phyloP scores from a whole-genome alignment of 2,888 invertebrate species.

The Crepidodera aurea region DNA sequence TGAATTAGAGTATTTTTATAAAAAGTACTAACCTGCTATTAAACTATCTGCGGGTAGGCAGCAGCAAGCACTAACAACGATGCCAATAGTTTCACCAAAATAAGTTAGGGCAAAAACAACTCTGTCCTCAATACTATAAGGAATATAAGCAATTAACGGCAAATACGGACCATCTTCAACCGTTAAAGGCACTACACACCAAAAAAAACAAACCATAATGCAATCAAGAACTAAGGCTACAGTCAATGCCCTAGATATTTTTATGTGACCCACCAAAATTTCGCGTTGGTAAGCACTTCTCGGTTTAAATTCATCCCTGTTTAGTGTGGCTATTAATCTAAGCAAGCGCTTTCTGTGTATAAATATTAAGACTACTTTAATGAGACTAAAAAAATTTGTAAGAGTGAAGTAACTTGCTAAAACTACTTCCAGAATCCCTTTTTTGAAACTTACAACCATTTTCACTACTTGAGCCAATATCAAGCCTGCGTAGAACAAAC shows the following conservation, averaged over 20 bases:
- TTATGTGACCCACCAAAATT: background rate
- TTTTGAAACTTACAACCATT: background rate
- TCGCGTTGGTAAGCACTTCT: background rate
- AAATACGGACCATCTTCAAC: constrained; percentile 18
- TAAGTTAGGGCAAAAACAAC: constrained; percentile 22
- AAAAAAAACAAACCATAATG: background rate
- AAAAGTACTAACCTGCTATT: constrained; percentile 9
- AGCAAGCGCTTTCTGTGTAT: background rate
- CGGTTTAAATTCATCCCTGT: constrained; percentile 12
- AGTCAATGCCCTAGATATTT: background rate
- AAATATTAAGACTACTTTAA: constrained; percentile 1
- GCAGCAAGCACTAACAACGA: constrained; percentile 7
- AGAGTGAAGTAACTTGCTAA: background rate
- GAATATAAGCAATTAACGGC: constrained; percentile 21
- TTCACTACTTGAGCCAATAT: background rate
- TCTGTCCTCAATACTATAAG: constrained; percentile 6
- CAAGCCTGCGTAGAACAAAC: background rate
- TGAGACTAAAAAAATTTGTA: background rate
- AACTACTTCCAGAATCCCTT: background rate
- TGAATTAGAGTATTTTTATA: no score
- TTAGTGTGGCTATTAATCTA: constrained; percentile 1
- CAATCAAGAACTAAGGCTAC: background rate
- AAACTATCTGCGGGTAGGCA: constrained; percentile 14
- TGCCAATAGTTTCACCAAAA: constrained; percentile 11
- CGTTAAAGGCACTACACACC: constrained; percentile 19